Evolutionary conservation across 2,113 vertebrate genomes (phyloP), one percentile per base, ranked within the genome.

Genomic region (Hiodon alosoides): DNA sequence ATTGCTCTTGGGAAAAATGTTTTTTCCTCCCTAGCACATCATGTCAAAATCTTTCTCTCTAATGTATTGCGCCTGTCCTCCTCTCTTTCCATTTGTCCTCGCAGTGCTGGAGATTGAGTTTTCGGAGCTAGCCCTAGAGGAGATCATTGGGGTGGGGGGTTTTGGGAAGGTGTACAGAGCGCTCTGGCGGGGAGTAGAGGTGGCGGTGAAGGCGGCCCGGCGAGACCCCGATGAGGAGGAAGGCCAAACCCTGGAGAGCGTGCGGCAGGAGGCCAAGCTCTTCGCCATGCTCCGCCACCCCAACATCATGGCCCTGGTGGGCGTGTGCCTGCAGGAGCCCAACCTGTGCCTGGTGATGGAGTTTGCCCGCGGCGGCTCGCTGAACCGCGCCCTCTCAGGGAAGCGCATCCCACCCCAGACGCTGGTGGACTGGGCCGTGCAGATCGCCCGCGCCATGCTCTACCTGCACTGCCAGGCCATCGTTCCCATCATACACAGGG

Each of bases 311-410:
- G 95, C 90, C 54, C 93, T 99, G 68, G 89, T 94, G 80, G 97
- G 96, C 0, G 94, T 96, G 11, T 98, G 95, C 77, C 90, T 98
- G 85, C 95, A 90, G 87, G 96, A 98, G 82, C 97, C 97, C 68
- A 93, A 97, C 85, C 91, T 99, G 79, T 99, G 97, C 81, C 91
- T 99, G 84, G 92, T 99, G 80, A 99, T 99, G 96, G 97, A 99
- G 84, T 97, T 92, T 82, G 96, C 96, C 67, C 93, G 95, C 0
- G 97, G 97, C 10, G 96, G 97, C 8, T 90, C 97, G 0, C 88
- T 99, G 68, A 99, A 99, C 81, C 89, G 97, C 79, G 94, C 95
- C 11, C 84, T 99, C 3, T 93, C 95, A 5, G 95, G 97, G 75
- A 98, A 97, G 81, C 95, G 95, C 81, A 97, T 98, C 81, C 95